Evolutionary conservation across 2,888 invertebrate genomes (phyloP).

Genomic region (Augiades crinisus): DNA sequence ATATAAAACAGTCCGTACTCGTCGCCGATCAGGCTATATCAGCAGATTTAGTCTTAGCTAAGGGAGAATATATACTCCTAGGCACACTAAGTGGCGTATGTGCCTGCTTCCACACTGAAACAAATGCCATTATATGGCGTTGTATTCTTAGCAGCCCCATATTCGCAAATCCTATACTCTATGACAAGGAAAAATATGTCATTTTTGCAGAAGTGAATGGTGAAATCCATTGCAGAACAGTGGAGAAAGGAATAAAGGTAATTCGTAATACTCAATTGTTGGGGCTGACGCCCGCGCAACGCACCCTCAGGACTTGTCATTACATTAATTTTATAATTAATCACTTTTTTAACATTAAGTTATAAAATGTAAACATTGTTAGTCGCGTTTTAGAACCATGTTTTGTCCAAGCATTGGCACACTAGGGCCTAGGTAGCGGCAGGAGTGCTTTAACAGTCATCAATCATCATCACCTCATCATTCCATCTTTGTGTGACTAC

Average conservation of each 20-base stretch:
- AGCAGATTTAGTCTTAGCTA: conserved; percentile 65
- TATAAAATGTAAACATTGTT: too few relatives aligned
- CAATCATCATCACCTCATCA: too few relatives aligned
- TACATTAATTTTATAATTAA: too few relatives aligned
- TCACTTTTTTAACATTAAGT: too few relatives aligned
- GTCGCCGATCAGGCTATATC: conserved; percentile 72
- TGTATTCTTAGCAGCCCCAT: conserved; percentile 81
- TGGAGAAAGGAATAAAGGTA: conserved; percentile 74
- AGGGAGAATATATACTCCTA: conserved; percentile 60
- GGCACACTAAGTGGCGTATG: conserved; percentile 83
- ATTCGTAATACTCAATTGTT: conserved; percentile 29
- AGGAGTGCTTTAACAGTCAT: too few relatives aligned
- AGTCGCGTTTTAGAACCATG: too few relatives aligned
- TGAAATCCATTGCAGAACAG: conserved; percentile 75
- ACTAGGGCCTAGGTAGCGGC: too few relatives aligned
- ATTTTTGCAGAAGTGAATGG: conserved; percentile 81
- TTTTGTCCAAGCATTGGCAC: too few relatives aligned
- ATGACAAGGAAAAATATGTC: conserved; percentile 76
- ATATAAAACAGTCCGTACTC: conserved; percentile 50
- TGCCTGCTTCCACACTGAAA: conserved; percentile 71
- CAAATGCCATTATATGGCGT: conserved; percentile 82
- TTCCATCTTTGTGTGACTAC: too few relatives aligned
- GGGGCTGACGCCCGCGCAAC: too few relatives aligned
- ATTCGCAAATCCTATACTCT: conserved; percentile 83
- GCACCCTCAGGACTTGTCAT: too few relatives aligned